Evolutionary conservation across 2,113 vertebrate species (phyloP).

Genomic region (Gymnorhina tibicen): DNA sequence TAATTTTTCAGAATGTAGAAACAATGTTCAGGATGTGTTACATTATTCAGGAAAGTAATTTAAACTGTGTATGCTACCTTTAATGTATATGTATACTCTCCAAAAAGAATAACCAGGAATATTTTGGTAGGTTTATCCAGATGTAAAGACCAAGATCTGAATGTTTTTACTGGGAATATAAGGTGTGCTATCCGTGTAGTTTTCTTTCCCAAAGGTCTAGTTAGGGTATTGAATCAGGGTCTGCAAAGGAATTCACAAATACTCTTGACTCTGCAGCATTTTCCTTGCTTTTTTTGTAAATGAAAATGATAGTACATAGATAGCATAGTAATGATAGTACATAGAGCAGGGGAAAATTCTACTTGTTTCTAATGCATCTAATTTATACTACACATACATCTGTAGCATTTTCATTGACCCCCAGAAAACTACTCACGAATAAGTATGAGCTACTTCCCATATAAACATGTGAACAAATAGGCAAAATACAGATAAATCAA

Average conservation of each 20-base stretch:
- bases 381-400: neutral
- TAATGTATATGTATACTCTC: neutral
- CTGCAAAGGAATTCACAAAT: neutral
- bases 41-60: conserved; percentile 2
- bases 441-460: neutral
- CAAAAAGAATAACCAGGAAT: neutral
- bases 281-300: neutral
- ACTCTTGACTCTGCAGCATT: neutral
- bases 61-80: neutral
- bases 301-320: neutral
- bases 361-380: neutral
- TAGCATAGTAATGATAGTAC: neutral
- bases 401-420: neutral
- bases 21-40: neutral
- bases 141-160: neutral
- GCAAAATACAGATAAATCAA: neutral
- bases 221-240: neutral
- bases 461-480: neutral
- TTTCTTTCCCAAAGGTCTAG: neutral
- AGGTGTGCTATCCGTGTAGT: neutral
- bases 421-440: neutral
- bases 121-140: neutral
- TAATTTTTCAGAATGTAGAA: conserved; percentile 34
- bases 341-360: neutral
- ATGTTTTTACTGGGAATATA: neutral